phyloP scores from a whole-genome alignment of 2,113 vertebrate genomes.

The Amphilophus citrinellus region DNA sequence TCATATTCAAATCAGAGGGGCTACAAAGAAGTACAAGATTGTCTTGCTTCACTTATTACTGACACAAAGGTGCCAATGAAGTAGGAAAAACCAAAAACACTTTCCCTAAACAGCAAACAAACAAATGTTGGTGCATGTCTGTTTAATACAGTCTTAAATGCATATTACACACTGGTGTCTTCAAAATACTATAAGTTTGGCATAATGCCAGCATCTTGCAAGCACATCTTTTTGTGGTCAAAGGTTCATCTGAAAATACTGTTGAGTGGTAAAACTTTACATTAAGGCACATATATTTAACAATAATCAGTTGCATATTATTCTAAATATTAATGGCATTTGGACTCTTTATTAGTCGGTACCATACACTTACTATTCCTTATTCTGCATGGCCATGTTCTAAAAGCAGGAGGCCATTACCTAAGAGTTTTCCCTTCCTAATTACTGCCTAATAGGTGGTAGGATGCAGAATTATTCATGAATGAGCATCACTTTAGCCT shows the following conservation, averaged over 20 bases:
- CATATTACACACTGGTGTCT: neutral
- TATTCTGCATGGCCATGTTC: neutral
- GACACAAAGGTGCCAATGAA: no score
- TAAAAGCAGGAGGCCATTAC: neutral
- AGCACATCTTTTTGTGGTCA: neutral
- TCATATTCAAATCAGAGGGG: no score
- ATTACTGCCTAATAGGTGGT: neutral
- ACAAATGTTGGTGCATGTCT: neutral
- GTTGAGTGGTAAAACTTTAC: neutral
- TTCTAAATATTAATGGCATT: neutral
- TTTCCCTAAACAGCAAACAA: neutral
- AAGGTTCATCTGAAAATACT: neutral
- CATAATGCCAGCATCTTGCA: neutral
- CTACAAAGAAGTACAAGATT: no score
- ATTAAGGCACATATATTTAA: neutral
- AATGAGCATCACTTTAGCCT: neutral
- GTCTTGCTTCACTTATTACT: no score
- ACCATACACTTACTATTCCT: neutral
- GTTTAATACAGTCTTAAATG: neutral
- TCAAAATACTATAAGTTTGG: neutral
- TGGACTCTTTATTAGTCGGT: neutral
- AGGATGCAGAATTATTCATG: slow-evolving; percentile 8
- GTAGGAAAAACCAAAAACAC: no score
- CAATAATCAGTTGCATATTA: slow-evolving; percentile 3
- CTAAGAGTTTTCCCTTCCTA: neutral